Evolutionary conservation across 2,797 vertebrate genomes (phyloP).

Genomic region (Halcyon leucocephala): DNA sequence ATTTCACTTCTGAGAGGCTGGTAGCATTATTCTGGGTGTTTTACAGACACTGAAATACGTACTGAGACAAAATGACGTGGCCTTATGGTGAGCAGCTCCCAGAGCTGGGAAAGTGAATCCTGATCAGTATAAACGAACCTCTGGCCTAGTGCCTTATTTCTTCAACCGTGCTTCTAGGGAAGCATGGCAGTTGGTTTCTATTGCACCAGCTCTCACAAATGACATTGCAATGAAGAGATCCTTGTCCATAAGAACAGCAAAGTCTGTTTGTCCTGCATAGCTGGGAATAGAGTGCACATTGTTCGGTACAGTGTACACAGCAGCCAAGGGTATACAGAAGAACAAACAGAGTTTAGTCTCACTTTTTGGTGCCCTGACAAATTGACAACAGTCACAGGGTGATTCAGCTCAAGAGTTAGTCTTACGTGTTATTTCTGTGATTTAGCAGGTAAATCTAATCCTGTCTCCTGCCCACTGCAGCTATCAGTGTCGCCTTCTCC

Average conservation of each 20-base stretch:
- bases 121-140: not conserved
- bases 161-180: not conserved
- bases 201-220: not conserved
- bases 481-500: not conserved
- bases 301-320: not conserved
- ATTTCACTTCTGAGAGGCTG: not conserved
- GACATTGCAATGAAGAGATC: not conserved
- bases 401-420: not conserved
- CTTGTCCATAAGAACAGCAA: not conserved
- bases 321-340: not conserved
- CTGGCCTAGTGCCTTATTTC: not conserved
- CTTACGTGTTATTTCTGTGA: not conserved
- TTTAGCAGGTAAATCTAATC: not conserved
- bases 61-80: not conserved
- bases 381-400: not conserved
- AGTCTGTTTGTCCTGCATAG: not conserved
- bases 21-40: not conserved
- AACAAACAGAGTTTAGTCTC: not conserved
- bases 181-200: not conserved
- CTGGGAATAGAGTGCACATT: not conserved
- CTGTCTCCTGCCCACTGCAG: not conserved
- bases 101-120: not conserved
- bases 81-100: not conserved
- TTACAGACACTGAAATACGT: not conserved
- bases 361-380: not conserved